These are phyloP conservation scores for Eptesicus fuscus DNA, from an alignment of 2,113 vertebrate species.

Conservation along the genomic window DNA sequence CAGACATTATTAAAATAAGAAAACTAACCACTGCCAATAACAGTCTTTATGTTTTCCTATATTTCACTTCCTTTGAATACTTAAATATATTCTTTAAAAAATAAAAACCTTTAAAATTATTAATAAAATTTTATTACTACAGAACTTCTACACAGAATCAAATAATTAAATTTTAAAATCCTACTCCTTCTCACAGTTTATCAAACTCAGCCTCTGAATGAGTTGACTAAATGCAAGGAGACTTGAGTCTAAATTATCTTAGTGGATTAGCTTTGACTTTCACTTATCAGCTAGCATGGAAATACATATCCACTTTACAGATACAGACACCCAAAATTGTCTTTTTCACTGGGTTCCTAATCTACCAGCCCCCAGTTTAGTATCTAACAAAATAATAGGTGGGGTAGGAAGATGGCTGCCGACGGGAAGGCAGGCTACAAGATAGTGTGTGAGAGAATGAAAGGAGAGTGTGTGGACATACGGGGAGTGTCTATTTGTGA, in stretches of 20 bases:
- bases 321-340: not conserved
- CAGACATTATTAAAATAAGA: not conserved
- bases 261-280: not conserved
- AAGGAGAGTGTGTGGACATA: no score
- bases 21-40: not conserved
- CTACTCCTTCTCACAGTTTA: not conserved
- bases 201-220: not conserved
- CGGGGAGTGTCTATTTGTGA: no score
- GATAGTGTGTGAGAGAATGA: no score
- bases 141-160: not conserved
- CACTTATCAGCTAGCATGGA: not conserved
- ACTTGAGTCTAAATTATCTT: not conserved
- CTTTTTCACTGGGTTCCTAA: not conserved
- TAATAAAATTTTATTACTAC: not conserved
- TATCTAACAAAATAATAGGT: not conserved
- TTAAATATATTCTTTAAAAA: not conserved
- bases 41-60: not conserved
- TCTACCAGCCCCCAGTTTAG: not conserved
- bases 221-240: not conserved
- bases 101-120: not conserved
- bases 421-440: no score
- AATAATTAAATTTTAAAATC: constrained; percentile 17
- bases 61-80: not conserved
- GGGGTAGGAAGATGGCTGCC: no score
- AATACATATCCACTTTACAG: not conserved